Conservation (phyloP, 2,888 invertebrate genomes). For the Papilio protenor region DNA sequence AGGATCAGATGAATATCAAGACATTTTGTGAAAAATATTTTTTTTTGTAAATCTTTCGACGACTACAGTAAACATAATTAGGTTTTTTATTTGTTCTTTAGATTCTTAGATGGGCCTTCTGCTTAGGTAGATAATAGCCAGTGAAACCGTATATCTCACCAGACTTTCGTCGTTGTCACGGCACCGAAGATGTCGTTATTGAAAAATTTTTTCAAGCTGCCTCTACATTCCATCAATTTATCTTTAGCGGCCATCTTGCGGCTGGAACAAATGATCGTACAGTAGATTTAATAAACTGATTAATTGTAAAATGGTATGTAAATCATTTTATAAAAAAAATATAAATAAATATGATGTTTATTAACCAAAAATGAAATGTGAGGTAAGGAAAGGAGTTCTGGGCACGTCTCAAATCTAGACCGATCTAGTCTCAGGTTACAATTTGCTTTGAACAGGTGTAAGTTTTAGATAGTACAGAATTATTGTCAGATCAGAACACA, state of each 20-base stretch:
- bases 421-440: background rate
- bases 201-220: background rate
- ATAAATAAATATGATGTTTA: too few relatives aligned
- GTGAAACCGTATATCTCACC: background rate
- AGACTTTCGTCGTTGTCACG: background rate
- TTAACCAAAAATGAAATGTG: too few relatives aligned
- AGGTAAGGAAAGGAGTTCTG: background rate
- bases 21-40: too few relatives aligned
- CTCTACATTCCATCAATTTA: background rate
- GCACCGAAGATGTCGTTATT: background rate
- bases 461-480: too few relatives aligned
- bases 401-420: background rate
- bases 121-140: background rate
- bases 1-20: background rate
- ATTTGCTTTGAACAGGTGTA: background rate
- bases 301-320: too few relatives aligned
- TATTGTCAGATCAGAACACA: too few relatives aligned
- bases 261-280: background rate
- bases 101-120: too few relatives aligned
- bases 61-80: background rate
- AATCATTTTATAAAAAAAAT: too few relatives aligned
- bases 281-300: too few relatives aligned
- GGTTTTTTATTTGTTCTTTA: background rate
- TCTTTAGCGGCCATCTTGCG: background rate
- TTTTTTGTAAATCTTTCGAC: too few relatives aligned